These are phyloP conservation scores for Vesta saturnalis DNA, from an alignment of 2,888 invertebrate species.

Conservation along the genomic window DNA sequence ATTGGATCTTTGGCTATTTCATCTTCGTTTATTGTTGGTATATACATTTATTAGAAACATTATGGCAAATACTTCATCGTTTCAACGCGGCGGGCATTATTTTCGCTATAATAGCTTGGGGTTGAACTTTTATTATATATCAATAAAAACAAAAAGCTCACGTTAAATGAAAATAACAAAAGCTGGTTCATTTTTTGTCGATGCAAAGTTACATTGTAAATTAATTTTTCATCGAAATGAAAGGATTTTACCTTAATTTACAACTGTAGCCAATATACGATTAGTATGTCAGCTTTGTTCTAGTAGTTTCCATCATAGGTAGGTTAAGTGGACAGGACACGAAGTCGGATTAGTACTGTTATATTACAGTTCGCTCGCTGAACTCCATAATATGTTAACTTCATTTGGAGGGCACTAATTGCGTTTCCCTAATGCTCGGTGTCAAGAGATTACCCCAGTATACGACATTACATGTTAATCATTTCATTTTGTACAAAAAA, in stretches of 20 bases:
- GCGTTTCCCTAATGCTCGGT: slow-evolving; percentile 45
- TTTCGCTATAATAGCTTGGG: slow-evolving; percentile 24
- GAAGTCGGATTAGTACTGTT: slow-evolving; percentile 32
- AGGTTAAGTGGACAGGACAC: slow-evolving; percentile 43
- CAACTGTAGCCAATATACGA: neutral
- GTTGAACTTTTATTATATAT: slow-evolving; percentile 26
- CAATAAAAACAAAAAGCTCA: slow-evolving; percentile 20
- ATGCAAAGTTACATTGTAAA: slow-evolving; percentile 6
- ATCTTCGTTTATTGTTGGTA: slow-evolving; percentile 44
- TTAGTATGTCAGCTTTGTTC: slow-evolving; percentile 24
- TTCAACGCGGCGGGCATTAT: slow-evolving; percentile 23
- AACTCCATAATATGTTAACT: slow-evolving; percentile 40
- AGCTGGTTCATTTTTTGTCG: neutral
- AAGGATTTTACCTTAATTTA: neutral
- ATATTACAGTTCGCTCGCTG: slow-evolving; percentile 32
- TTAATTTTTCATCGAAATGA: neutral
- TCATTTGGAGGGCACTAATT: slow-evolving; percentile 45
- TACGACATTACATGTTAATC: slow-evolving; percentile 38
- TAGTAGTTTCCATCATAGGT: slow-evolving; percentile 40
- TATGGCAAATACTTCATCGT: slow-evolving; percentile 38
- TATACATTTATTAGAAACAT: slow-evolving; percentile 46
- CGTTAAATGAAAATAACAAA: slow-evolving; percentile 4
- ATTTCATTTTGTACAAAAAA: slow-evolving; percentile 27
- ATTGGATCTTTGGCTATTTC: slow-evolving; percentile 45
- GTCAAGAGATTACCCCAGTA: slow-evolving; percentile 44